These are phyloP conservation scores for Pammene aurita DNA, from an alignment of 2,888 invertebrate species.

Conservation along the genomic window DNA sequence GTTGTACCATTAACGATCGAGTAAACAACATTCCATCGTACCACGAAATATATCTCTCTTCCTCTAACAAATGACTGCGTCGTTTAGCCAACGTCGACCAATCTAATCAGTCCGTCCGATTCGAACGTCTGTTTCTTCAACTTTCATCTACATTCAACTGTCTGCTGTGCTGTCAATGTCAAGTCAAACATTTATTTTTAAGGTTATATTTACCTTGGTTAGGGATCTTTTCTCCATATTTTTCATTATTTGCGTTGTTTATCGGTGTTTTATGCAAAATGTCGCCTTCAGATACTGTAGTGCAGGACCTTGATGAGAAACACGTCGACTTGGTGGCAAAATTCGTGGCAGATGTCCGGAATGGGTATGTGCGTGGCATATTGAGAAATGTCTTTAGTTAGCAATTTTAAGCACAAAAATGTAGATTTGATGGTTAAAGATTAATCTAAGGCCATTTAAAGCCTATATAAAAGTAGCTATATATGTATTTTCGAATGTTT, in stretches of 20 bases:
- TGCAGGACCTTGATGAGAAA: constrained; percentile 63
- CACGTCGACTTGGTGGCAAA: constrained; percentile 61
- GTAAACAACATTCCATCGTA: too few relatives aligned
- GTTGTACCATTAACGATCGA: too few relatives aligned
- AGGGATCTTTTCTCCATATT: neutral
- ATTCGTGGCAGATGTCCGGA: constrained; percentile 65
- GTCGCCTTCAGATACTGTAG: constrained; percentile 52
- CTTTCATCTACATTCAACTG: neutral
- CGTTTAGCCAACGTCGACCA: too few relatives aligned
- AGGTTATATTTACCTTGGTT: constrained; percentile 29
- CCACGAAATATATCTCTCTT: too few relatives aligned
- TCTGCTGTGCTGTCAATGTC: neutral
- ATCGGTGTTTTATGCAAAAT: constrained; percentile 45
- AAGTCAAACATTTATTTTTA: neutral
- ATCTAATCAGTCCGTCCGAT: too few relatives aligned
- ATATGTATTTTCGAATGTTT: neutral
- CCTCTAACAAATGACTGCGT: too few relatives aligned
- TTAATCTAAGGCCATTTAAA: neutral
- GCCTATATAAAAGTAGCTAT: neutral
- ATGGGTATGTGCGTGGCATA: constrained; percentile 59
- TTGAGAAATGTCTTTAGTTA: neutral
- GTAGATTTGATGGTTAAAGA: neutral
- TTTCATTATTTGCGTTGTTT: constrained; percentile 10
- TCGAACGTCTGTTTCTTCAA: too few relatives aligned
- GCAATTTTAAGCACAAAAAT: neutral